Base-by-base conservation (phyloP, 2,113 vertebrate genomes). In the Scomber japonicus region DNA sequence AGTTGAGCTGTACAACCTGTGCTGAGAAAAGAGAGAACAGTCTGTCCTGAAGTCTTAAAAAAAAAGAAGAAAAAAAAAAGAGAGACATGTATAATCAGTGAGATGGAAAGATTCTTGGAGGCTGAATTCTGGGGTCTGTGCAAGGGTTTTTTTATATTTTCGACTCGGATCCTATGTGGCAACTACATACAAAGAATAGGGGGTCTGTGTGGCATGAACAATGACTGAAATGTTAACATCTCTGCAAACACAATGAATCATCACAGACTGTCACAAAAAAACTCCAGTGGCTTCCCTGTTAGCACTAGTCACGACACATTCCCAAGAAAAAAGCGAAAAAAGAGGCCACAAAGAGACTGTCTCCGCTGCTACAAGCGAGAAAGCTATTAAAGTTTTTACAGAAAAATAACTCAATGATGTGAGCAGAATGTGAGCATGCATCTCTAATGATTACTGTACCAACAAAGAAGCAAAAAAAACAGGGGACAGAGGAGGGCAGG, bases 231-330 rank as follows among this genome's bases (percentile, higher is more conserved):
- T 82, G 87, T 86, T 82, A 89, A 81, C 75, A 70, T 90, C 75
- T 85, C 55, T 82, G 79, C 49, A 64, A 85, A 84, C 66, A 82
- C 65, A 79, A 81, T 88, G 89, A 92, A 88, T 89, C 91, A 91
- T 75, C 86, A 82, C 81, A 76, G 78, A 72, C 82, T 77, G 76
- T 79, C 27, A 50, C 65, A 86, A 84, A 86, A 60, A 49, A 84
- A 80, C 21, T 66, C 86, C 75, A 65, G 75, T 88, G 84, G 74
- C 75, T 89, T 86, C 89, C 76, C 83, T 75, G 80, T 78, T 84
- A 62, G 80, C 35, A 74, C 76, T 79, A 91, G 92, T 92, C 92
- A 91, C 89, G 84, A 87, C 86, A 57, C 71, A 67, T 80, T 78
- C 77, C 57, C 60, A 44, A 67, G 50, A 70, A 80, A 78, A 89